Conservation (phyloP, 2,888 invertebrate genomes). For the Iphiclides podalirius region DNA sequence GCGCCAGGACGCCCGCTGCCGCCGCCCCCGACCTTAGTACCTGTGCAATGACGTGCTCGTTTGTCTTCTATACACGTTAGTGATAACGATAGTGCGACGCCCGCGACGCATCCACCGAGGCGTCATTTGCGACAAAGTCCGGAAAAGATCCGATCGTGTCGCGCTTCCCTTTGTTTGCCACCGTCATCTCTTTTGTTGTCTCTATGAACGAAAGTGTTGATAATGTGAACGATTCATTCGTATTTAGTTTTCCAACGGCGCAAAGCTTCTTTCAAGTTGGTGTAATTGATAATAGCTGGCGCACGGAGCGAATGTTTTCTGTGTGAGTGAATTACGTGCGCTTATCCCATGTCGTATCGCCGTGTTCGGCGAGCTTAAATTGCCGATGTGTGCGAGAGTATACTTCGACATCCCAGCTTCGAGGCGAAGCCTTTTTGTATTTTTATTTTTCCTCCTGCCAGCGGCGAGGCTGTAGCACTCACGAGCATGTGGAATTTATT, state of each 20-base stretch:
- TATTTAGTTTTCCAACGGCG: neutral
- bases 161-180: constrained; percentile 23
- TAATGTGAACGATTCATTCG: constrained; percentile 12
- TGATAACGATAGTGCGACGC: constrained; percentile 28
- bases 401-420: constrained; percentile 53
- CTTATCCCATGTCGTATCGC: constrained; percentile 52
- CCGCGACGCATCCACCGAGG: constrained; percentile 12
- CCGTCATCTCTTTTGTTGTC: constrained; percentile 15
- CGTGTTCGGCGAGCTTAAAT: constrained; percentile 52
- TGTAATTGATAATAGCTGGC: constrained; percentile 25
- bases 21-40: constrained; percentile 70
- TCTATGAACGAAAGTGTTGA: constrained; percentile 15
- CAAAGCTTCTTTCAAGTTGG: constrained; percentile 1
- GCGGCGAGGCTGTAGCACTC: constrained; percentile 53
- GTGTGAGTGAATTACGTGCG: constrained; percentile 57
- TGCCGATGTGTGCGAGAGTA: constrained; percentile 52
- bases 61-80: constrained; percentile 43
- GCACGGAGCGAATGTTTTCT: constrained; percentile 28
- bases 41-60: constrained; percentile 72
- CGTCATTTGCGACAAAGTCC: constrained; percentile 13
- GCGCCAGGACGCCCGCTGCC: constrained; percentile 67
- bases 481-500: constrained; percentile 38
- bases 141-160: constrained; percentile 8
- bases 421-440: constrained; percentile 69
- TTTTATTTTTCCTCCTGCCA: constrained; percentile 73